Evolutionary conservation across 2,113 vertebrate genomes (phyloP).

Genomic region (rabbit (Oryctolagus cuniculus)): mOryCun1.1 NC_091441.1:56767501-56768000

Average conservation of each 20-base stretch:
- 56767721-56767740: neutral
- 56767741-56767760: neutral
- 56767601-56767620: too few relatives aligned
- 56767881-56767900: constrained; percentile 98
- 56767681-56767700: neutral
- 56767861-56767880: constrained; percentile 96
- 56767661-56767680: too few relatives aligned
- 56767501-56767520: too few relatives aligned
- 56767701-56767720: neutral
- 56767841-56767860: constrained; percentile 18
- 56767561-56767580: too few relatives aligned
- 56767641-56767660: too few relatives aligned
- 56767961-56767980: constrained; percentile 23
- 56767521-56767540: too few relatives aligned
- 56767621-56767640: too few relatives aligned
- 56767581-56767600: too few relatives aligned
- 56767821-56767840: constrained; percentile 51
- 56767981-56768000: constrained; percentile 32
- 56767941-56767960: constrained; percentile 70
- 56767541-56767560: too few relatives aligned
- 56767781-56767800: constrained; percentile 24
- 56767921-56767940: constrained; percentile 99
- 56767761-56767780: constrained; percentile 2
- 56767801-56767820: neutral
- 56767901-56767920: constrained; percentile 96